Evolutionary conservation across 2,888 invertebrate genomes (phyloP).

Genomic region (Glaucopsyche alexis): DNA sequence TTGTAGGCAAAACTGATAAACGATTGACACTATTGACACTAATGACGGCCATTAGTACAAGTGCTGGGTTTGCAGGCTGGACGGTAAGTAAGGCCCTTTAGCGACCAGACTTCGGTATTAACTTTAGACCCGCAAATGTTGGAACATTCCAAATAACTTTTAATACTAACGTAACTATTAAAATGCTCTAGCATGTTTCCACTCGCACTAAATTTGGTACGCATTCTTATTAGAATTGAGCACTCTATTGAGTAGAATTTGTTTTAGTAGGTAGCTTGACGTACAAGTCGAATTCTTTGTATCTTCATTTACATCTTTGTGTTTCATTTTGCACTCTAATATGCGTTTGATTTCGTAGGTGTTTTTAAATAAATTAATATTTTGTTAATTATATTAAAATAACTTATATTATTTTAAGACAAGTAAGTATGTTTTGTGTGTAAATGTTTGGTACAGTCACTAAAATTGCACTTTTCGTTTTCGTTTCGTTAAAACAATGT

Average conservation of each 20-base stretch:
- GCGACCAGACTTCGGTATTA: no score
- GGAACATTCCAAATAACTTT: no score
- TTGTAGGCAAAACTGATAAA: no score
- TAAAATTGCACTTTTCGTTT: neutral
- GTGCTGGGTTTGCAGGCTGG: no score
- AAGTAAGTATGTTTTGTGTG: neutral
- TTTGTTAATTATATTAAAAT: neutral
- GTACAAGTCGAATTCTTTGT: neutral
- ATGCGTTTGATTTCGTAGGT: neutral
- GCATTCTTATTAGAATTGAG: no score
- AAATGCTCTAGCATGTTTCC: no score
- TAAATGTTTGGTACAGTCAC: neutral
- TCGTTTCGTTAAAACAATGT: slow-evolving; percentile 10
- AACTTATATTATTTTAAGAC: neutral
- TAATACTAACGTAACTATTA: no score
- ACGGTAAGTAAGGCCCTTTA: no score
- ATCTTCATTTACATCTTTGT: neutral
- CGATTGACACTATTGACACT: no score
- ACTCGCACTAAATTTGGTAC: no score
- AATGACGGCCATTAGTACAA: no score
- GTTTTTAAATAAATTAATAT: neutral
- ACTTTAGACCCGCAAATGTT: no score
- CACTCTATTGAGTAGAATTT: neutral
- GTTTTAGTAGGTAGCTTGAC: neutral
- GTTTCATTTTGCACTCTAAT: neutral